Evolutionary conservation across 1,140 invertebrate species (phyloP), one percentile per base, ranked within the genome.

Genomic region (Drosophila ohnishii): DNA sequence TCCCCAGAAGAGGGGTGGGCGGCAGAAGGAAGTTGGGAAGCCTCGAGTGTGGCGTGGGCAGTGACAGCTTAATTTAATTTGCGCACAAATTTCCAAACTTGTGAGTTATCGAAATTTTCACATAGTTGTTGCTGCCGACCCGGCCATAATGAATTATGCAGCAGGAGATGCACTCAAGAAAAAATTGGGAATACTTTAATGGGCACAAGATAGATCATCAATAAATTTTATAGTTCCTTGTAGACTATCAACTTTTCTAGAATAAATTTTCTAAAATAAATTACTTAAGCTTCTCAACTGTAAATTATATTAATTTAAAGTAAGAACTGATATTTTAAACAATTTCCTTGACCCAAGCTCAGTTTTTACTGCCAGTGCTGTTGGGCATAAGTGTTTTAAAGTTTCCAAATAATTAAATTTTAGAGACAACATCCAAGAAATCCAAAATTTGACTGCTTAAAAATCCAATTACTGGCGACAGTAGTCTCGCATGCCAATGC

Each of bases 61-160:
- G 63, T 77, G 84, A 83, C 64, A 88, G 60, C 73, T 80, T 88
- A 88, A 88, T 87, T 84, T 88, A 80, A 87, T 87, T 88, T 88
- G 72, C 34, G 61, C 76, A 80, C 79, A 80, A 83, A 83, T 84
- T 87, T 80, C 61, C 45, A 63, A 84, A 78, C 84, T 87, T 88
- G 76, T 73, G 64, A 77, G 75, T 67, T 83, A 76, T 82, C 79
- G 72, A 78, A 86, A 79, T 83, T 62, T 69, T n/a, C 60, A 58
- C 51, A 40, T 72, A 66, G 48, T 73, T 77, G 60, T 45, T 63
- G 48, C 51, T 48, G 63, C 44, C 16, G 48, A 22, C 57, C 39
- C 34, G 72, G 34, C 22, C 65, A 69, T 86, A 86, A 86, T 86
- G 82, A 86, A 86, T 86, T 86, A 86, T 86, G 82, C 78, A 86